Conservation (phyloP, 2,113 vertebrate genomes). For the Pithys albifrons region DNA sequence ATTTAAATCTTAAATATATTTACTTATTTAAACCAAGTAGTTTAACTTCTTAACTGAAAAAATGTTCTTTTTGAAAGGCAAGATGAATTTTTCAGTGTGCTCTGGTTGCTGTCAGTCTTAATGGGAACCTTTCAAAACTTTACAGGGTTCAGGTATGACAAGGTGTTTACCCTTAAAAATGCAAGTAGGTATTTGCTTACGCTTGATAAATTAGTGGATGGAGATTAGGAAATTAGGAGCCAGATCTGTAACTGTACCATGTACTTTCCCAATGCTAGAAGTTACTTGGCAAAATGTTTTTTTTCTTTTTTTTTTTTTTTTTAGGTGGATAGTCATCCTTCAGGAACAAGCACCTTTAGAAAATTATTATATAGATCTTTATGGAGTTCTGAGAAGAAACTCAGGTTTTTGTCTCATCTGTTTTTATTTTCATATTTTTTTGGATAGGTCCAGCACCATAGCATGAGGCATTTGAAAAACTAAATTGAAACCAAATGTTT, state of each 20-base stretch:
- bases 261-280: neutral
- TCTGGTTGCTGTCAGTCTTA: neutral
- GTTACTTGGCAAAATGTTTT: neutral
- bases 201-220: neutral
- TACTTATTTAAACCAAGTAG: neutral
- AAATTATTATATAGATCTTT: neutral
- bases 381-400: neutral
- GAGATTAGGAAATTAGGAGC: neutral
- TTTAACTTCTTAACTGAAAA: neutral
- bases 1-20: neutral
- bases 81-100: neutral
- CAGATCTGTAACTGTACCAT: neutral
- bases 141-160: neutral
- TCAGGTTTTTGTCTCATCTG: neutral
- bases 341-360: neutral
- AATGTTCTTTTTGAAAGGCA: neutral
- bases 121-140: neutral
- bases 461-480: neutral
- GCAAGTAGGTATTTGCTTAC: neutral
- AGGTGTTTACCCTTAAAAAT: neutral
- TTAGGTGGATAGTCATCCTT: neutral
- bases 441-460: neutral
- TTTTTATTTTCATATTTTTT: neutral
- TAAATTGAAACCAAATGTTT: slow-evolving; percentile 11
- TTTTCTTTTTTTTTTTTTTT: neutral